These are phyloP conservation scores for Lasioglossum baleicum DNA, from an alignment of 1,140 invertebrate genomes.

Conservation along the genomic window DNA sequence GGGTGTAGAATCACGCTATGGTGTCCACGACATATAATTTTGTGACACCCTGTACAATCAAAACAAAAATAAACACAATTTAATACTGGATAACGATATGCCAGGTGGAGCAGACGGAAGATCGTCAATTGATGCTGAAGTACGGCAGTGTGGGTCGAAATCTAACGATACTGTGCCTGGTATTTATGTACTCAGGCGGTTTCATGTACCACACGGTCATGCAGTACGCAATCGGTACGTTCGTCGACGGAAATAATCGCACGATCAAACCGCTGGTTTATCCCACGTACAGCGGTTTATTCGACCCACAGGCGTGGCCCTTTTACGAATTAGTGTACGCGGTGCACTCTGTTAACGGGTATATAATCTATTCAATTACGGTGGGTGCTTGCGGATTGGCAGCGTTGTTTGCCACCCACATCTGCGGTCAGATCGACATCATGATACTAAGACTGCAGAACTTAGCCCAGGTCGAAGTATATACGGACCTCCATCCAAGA, in stretches of 20 bases:
- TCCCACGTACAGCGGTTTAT: slow-evolving; percentile 39
- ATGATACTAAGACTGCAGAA: slow-evolving; percentile 40
- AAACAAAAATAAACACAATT: not conserved
- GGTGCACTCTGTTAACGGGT: slow-evolving; percentile 43
- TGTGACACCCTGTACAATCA: too few species aligned
- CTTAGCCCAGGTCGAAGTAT: slow-evolving; percentile 23
- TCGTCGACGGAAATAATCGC: slow-evolving; percentile 29
- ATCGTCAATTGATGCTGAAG: slow-evolving; percentile 46
- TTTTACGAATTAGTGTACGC: slow-evolving; percentile 55
- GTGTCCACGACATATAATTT: too few species aligned
- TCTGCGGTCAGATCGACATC: slow-evolving; percentile 58
- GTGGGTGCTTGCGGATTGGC: slow-evolving; percentile 45
- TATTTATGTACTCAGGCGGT: slow-evolving; percentile 52
- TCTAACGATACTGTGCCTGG: slow-evolving; percentile 44
- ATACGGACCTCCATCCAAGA: not conserved
- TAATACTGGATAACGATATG: not conserved
- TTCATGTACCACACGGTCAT: slow-evolving; percentile 41
- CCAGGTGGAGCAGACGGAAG: slow-evolving; percentile 20
- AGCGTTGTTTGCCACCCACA: slow-evolving; percentile 48
- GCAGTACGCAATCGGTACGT: slow-evolving; percentile 19
- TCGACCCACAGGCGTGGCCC: slow-evolving; percentile 34
- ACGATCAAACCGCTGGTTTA: slow-evolving; percentile 53
- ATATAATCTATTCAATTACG: slow-evolving; percentile 42
- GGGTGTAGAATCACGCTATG: too few species aligned
- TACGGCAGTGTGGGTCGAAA: slow-evolving; percentile 45